Base-by-base conservation (phyloP, 2,888 invertebrate species). In the Sturmia bella region DNA sequence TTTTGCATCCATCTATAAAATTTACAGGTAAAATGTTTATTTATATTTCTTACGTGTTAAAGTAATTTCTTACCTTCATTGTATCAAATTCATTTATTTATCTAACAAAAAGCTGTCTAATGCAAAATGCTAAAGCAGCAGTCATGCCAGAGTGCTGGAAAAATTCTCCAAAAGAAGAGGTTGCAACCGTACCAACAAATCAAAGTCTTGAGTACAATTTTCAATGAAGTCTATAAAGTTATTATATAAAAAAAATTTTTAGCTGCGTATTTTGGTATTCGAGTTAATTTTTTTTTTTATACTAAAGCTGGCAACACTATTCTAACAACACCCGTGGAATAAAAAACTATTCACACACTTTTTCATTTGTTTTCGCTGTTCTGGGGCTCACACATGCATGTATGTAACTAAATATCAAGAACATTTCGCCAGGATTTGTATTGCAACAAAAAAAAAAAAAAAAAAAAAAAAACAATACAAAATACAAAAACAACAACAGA, bases 401-500 rank as follows among this genome's bases (percentile, higher is more conserved):
- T 37, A 19, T 78, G 82, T 82, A 82, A 82, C 78, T 78, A 74
- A 82, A 82, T 82, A 82, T 79, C 78, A 78, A 74, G 64, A 82
- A 78, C 74, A 82, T 64, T 74, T 68, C 78, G 74, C 78, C 78
- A 82, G 82, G 82, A 82, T 79, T 82, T 82, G 75, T 59, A 66
- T 61, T 75, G 78, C 78, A 61, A 15, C 39, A 75, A 64, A 17
- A 52, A 59, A 45, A 66, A 50, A 52, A 57, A 56, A 50, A 50
- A 41, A 45, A 66, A 41, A 66, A 54, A 32, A 50, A 52, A 57
- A 56, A 50, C 43, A 41, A 45, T 59, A 41, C 61, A 54, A 32
- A 32, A 32, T 32, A 32, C 7, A 7, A 32, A 32, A 32, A 32
- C 32, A 32, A 7, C 4, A 32, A 32, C 32, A 32, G 9, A 6